phyloP scores from a whole-genome alignment of 2,113 vertebrate genomes.

The Cathartes aura region DNA sequence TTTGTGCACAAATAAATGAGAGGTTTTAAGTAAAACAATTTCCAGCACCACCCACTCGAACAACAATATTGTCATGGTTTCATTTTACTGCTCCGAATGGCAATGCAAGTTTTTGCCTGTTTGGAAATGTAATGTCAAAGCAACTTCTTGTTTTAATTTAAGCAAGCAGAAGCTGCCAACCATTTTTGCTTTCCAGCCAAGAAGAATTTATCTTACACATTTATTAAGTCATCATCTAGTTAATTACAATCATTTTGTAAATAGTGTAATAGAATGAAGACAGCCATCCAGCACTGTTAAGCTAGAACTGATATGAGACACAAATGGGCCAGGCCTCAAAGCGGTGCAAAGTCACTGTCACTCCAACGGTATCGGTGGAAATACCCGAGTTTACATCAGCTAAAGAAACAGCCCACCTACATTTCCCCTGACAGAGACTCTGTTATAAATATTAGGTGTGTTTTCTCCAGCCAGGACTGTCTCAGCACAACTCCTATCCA shows the following conservation, averaged over 20 bases:
- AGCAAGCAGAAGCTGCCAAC: conserved; percentile 49
- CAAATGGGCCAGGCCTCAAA: neutral
- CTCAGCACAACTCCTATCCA: neutral
- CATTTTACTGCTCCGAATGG: conserved; percentile 16
- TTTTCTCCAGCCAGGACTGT: neutral
- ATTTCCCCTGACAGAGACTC: neutral
- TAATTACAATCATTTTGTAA: conserved; percentile 22
- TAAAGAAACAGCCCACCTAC: neutral
- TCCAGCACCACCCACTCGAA: conserved; percentile 48
- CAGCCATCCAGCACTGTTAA: neutral
- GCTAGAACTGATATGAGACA: neutral
- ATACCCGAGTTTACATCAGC: neutral
- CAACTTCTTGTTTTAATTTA: conserved; percentile 72
- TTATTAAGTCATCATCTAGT: conserved; percentile 45
- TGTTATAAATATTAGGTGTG: neutral
- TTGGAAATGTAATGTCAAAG: conserved; percentile 62
- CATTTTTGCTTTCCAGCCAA: conserved; percentile 30
- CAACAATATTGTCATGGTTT: conserved; percentile 29
- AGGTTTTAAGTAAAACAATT: conserved; percentile 6
- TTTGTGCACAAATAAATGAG: conserved; percentile 15
- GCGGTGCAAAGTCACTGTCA: neutral
- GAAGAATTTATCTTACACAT: conserved; percentile 61
- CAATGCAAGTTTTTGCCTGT: conserved; percentile 43
- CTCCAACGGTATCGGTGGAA: fast-evolving
- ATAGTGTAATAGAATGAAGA: neutral